Evolutionary conservation across 2,797 vertebrate species (phyloP).

Genomic region (Novumbra hubbsi): DNA sequence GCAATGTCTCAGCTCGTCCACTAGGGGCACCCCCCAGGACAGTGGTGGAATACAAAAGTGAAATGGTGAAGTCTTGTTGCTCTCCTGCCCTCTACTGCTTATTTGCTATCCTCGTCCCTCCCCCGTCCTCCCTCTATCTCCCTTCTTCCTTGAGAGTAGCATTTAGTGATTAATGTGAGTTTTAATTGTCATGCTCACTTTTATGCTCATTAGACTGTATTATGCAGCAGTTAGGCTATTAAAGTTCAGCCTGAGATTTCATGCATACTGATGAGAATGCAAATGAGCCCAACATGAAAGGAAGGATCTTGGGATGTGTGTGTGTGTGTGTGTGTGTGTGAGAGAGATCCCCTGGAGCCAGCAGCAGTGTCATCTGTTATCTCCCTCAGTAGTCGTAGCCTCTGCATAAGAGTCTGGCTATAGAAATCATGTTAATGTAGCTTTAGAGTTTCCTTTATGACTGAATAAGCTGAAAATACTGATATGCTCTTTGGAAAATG

Average conservation of each 20-base stretch:
- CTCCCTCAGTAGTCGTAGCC: conserved; percentile 55
- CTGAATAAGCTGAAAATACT: conserved; percentile 15
- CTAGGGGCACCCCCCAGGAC: too few species aligned
- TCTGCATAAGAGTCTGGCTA: conserved; percentile 56
- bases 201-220: conserved; percentile 82
- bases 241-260: conserved; percentile 87
- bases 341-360: conserved; percentile 71
- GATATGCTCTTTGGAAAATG: conserved; percentile 15
- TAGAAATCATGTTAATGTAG: conserved; percentile 60
- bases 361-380: conserved; percentile 70
- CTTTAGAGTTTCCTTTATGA: conserved; percentile 39
- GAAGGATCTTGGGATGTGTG: conserved; percentile 71
- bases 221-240: conserved; percentile 84
- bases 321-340: conserved; percentile 24
- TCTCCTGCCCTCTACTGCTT: conserved; percentile 24
- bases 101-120: conserved; percentile 33
- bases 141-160: conserved; percentile 63
- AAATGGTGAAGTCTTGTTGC: too few species aligned
- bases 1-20: too few species aligned
- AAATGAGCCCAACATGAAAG: conserved; percentile 80
- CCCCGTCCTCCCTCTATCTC: conserved; percentile 28
- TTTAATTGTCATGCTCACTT: conserved; percentile 87
- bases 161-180: conserved; percentile 84
- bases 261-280: conserved; percentile 88
- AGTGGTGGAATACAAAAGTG: too few species aligned